Base-by-base conservation (phyloP, 2,113 vertebrate species). In the Plecotus auritus region DNA sequence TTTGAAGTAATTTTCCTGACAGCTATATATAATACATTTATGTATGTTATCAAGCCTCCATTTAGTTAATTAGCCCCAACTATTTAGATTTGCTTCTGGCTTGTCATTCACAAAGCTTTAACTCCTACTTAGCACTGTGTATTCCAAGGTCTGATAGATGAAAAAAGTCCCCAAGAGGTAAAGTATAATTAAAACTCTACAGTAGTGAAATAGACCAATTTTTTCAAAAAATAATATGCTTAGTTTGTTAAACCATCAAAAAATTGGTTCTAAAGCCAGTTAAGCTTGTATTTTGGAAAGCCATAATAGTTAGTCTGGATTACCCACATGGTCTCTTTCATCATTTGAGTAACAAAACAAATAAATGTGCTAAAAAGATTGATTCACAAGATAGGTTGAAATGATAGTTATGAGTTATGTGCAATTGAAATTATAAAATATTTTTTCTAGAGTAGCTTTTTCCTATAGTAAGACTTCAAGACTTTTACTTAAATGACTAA, bases 341-440 rank as follows among this genome's bases (percentile, higher is more conserved):
- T 81, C n/a, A 92, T 59, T 88, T 72, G 35, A 66, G 69, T n/a
- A 88, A 30, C 7, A 70, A 86, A 56, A 84, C 4, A 88, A 93
- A 77, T 49, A 10, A 85, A 92, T 32, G 2, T 77, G 16, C 72
- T 91, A 67, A 80, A 84, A 76, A 78, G 74, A 28, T 26, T 64
- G 11, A 17, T 80, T 91, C 70, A 66, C 28, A 91, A 69, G 14
- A 87, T 20, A 93, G 28, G 66, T 85, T 69, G 89, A 93, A 93
- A 89, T 82, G 47, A 84, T n/a, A 89, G 1, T 28, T 86, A 78
- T 51, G 37, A 86, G 18, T 91, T 80, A 10, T 94, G 17, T 89
- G 85, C 85, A 47, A 94, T 37, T 95, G 28, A 95, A 77, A 82
- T 42, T 85, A 5, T 35, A 84, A 77, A 83, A 22, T 93, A 87